Evolutionary conservation across 2,888 invertebrate genomes (phyloP).

Genomic region (Nephrocerus scutellatus): DNA sequence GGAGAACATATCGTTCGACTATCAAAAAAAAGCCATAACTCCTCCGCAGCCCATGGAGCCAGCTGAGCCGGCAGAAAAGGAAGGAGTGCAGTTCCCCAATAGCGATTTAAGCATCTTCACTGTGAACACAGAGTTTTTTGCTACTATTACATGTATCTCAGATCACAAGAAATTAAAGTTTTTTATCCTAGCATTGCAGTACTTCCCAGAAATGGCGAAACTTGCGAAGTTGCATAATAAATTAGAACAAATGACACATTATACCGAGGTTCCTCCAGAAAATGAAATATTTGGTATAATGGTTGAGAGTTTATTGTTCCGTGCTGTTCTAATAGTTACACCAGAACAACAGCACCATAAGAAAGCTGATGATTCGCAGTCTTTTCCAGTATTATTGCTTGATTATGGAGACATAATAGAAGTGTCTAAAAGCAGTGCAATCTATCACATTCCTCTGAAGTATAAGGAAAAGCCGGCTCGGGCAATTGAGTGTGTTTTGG

Average conservation of each 20-base stretch:
- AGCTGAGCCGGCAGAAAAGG: too few species aligned
- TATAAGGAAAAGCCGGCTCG: slow-evolving; percentile 20
- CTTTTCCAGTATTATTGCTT: slow-evolving; percentile 14
- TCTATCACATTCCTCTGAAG: slow-evolving; percentile 16
- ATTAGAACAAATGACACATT: slow-evolving; percentile 14
- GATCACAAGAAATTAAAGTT: slow-evolving; percentile 18
- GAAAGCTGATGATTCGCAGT: slow-evolving; percentile 12
- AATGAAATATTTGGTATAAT: slow-evolving; percentile 15
- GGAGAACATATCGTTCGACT: too few species aligned
- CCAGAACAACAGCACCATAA: too few species aligned
- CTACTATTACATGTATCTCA: slow-evolving; percentile 17
- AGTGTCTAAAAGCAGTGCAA: slow-evolving; percentile 13
- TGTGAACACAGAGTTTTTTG: slow-evolving; percentile 13
- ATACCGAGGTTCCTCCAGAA: slow-evolving; percentile 13
- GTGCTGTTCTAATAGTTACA: slow-evolving; percentile 18
- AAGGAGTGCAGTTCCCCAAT: not conserved
- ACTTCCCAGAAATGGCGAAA: slow-evolving; percentile 15
- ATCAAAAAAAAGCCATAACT: too few species aligned
- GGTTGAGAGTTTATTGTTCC: slow-evolving; percentile 17
- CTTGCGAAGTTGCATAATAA: too few species aligned
- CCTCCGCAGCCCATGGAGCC: not conserved
- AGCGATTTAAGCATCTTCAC: not conserved
- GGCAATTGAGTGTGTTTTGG: slow-evolving; percentile 18
- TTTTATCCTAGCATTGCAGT: slow-evolving; percentile 11
- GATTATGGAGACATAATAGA: slow-evolving; percentile 20